Base-by-base conservation (phyloP, 2,888 invertebrate genomes). In the Epirrita christyi region DNA sequence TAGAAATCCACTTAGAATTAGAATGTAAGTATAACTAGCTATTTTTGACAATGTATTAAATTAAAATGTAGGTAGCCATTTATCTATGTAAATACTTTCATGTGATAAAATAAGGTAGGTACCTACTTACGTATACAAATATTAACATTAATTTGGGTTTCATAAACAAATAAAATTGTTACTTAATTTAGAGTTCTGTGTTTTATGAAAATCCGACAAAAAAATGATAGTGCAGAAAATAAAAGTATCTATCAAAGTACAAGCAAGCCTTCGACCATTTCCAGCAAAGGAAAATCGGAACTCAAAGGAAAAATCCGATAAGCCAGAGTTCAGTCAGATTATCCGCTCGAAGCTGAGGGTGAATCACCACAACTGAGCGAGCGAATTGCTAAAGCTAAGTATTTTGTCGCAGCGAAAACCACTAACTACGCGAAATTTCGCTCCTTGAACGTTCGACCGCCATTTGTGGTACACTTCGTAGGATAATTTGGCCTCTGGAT, bases 381-480 rank as follows among this genome's bases (percentile, higher is more conserved):
- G 54, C 40, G 49, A 64, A 65, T 63, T 62, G 53, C 63, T 55
- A 45, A 60, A 67, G 61, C 66, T 64, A 70, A 68, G 68, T 66
- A 77, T 75, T 75, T 77, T 73, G 77, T 74, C 73, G 75, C 68
- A 61, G 68, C 70, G 70, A 72, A 75, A 76, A 77, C 80, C 78
- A 71, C 81, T 78, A 83, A 80, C 80, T 78, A 66, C 72, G 66
- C 61, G 77, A 78, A 77, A 75, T 76, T 71, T 65, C 67, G 63
- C 69, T 65, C 70, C 68, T 70, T 69, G 68, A 73, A 67, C 59
- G 61, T 55, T 67, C 57, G 64, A 68, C 69, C 64, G 63, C 67
- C 64, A 73, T 77, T 79, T 76, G 72, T 61, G 72, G 66, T 61
- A 29, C 15, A 43, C 45, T 51, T 46, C 28, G 37, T 29, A 34